Percentiles rank a stretch among this genome's conserved stretches.
Evolutionary conservation across 2,888 invertebrate species (phyloP).

Genomic region (Furcula furcula): DNA sequence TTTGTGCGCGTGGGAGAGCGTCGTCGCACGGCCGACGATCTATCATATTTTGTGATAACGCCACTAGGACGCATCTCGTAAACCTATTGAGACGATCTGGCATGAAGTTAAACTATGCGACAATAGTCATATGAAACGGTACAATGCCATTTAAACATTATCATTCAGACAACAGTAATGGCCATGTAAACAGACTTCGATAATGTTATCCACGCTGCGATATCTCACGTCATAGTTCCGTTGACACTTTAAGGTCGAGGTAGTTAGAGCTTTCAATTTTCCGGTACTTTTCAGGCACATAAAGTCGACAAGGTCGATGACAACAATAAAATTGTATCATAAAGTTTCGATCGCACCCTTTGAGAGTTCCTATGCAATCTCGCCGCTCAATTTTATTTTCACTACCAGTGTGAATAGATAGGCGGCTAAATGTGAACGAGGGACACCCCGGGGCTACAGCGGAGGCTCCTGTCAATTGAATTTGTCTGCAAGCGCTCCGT

Average conservation of each 20-base stretch:
- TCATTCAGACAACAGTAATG: constrained; percentile 25
- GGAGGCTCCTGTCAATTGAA: constrained; percentile 77
- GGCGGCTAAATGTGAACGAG: constrained; percentile 67
- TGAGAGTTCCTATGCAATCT: constrained; percentile 68
- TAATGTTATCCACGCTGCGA: constrained; percentile 20
- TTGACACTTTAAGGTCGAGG: constrained; percentile 21
- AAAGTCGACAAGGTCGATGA: constrained; percentile 57
- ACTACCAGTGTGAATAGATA: constrained; percentile 71
- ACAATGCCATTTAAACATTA: constrained; percentile 44
- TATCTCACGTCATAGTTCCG: constrained; percentile 11
- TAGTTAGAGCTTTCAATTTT: constrained; percentile 45
- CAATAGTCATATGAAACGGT: constrained; percentile 50
- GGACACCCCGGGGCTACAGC: constrained; percentile 65
- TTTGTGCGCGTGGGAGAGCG: constrained; percentile 77
- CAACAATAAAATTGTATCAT: constrained; percentile 70
- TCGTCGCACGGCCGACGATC: constrained; percentile 72
- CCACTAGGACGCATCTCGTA: constrained; percentile 73
- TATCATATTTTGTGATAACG: constrained; percentile 82
- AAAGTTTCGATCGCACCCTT: constrained; percentile 66
- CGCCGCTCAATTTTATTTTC: constrained; percentile 71
- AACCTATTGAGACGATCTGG: constrained; percentile 68
- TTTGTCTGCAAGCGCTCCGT: constrained; percentile 77
- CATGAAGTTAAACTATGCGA: constrained; percentile 60
- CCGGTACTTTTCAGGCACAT: constrained; percentile 41
- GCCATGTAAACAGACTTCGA: constrained; percentile 27